These are phyloP conservation scores for Ophion ventricosus DNA, from an alignment of 2,888 invertebrate species.

Conservation along the genomic window DNA sequence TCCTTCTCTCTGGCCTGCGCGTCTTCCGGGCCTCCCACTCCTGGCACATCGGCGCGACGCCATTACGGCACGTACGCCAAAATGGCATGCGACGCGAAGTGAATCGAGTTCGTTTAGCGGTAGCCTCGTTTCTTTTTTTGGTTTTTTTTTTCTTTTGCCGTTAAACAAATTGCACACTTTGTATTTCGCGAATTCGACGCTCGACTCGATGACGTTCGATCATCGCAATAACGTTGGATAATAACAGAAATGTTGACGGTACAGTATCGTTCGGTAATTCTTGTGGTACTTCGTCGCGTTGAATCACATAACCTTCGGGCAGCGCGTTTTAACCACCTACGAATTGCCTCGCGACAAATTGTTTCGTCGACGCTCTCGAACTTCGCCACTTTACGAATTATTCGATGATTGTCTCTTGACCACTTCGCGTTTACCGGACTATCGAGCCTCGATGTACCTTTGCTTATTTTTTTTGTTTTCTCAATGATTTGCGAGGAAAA, in stretches of 20 bases:
- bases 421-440: not conserved
- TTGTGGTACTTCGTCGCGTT: not conserved
- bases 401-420: not conserved
- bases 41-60: slow-evolving; percentile 20
- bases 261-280: slow-evolving; percentile 33
- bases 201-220: slow-evolving; percentile 25
- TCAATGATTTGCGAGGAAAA: not conserved
- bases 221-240: slow-evolving; percentile 21
- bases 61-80: slow-evolving; percentile 57
- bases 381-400: not conserved
- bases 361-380: not conserved
- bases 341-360: not conserved
- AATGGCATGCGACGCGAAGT: slow-evolving; percentile 41
- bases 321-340: not conserved
- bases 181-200: slow-evolving; percentile 4
- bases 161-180: slow-evolving; percentile 11
- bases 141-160: slow-evolving; percentile 27
- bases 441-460: not conserved
- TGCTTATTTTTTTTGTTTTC: not conserved
- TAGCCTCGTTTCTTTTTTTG: slow-evolving; percentile 32
- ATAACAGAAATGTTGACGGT: slow-evolving; percentile 50
- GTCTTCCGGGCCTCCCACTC: not conserved
- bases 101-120: slow-evolving; percentile 45
- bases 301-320: slow-evolving; percentile 15
- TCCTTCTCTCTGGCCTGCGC: not conserved